Base-by-base conservation (phyloP, 2,888 invertebrate species). In the Drosophila tanythrix region DNA sequence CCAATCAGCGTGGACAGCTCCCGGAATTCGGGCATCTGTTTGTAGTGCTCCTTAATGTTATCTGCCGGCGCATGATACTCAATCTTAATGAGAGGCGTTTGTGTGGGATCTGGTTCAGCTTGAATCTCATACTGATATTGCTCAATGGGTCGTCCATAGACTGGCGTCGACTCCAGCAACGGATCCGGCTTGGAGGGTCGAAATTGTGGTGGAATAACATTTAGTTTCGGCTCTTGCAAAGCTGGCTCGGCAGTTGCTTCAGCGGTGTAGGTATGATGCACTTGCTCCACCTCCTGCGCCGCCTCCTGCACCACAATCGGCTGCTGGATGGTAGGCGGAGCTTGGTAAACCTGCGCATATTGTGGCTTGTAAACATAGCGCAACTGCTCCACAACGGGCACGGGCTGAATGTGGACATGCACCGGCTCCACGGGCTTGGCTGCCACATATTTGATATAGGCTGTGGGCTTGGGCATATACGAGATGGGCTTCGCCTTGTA, bases 1-100 rank as follows among this genome's bases (percentile, higher is more conserved):
- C 94, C 94, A 36, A 94, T 89, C 10, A 95, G 83, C 1, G 93
- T 91, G 50, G 93, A 93, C 1, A 94, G 85, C n/a, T 93, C 93
- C 11, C 89, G 88, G 58, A 92, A 93, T 53, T 92, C 92, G 0
- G 77, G 91, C 50, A 89, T 46, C 11, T 91, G 82, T 35, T 91
- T 92, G 68, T 91, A 92, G 61, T 91, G 83, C 36, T 89, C 83
- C 29, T 93, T 85, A 40, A 77, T 51, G 21, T 71, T 62, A 50
- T 86, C 87, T 11, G 79, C 66, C 0, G 87, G 73, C 18, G 85
- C 88, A 36, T 89, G 89, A 53, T 90, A 90, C 62, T 91, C 91
- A 36, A 91, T 89, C 68, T 91, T 88, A 46, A 90, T 91, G 13
- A 86, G 35, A 0, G 83, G 83, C 1, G 73, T 59, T 6, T 64